phyloP scores from a whole-genome alignment of 2,888 invertebrate species.

The Drosophila demipolita region DNA sequence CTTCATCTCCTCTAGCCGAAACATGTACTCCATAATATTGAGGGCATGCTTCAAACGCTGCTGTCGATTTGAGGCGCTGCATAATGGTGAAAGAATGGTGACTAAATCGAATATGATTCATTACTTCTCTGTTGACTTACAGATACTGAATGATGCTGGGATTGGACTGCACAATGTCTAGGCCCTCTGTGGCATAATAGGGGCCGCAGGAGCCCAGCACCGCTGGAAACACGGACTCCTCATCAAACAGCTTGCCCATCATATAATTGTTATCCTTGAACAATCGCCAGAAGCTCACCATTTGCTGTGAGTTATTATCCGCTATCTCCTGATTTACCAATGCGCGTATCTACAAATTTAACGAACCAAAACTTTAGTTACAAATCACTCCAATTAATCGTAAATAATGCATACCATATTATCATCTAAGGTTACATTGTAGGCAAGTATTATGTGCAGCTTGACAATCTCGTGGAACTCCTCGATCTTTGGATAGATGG shows the following conservation, averaged over 20 bases:
- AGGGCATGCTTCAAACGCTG: conserved; percentile 82
- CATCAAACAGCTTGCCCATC: conserved; percentile 84
- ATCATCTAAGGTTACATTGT: conserved; percentile 84
- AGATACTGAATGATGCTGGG: conserved; percentile 81
- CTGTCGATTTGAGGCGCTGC: conserved; percentile 80
- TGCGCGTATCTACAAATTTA: conserved; percentile 75
- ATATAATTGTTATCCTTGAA: conserved; percentile 84
- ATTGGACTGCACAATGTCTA: conserved; percentile 79
- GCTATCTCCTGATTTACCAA: conserved; percentile 84
- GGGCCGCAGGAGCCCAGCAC: conserved; percentile 84
- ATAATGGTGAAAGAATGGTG: neutral
- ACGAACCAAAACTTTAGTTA: neutral
- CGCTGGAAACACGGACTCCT: conserved; percentile 83
- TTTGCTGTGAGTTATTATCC: conserved; percentile 82
- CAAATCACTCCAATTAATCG: too few species aligned
- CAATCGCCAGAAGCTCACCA: conserved; percentile 83
- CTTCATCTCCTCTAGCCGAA: conserved; percentile 83
- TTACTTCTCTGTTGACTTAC: conserved; percentile 59
- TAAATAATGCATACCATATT: conserved; percentile 77
- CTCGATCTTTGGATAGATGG: conserved; percentile 81
- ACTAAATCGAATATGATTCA: neutral
- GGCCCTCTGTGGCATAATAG: conserved; percentile 83
- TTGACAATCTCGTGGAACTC: conserved; percentile 84
- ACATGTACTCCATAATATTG: conserved; percentile 83
- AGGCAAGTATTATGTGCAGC: conserved; percentile 82